phyloP scores from a whole-genome alignment of 2,113 vertebrate genomes.

The Microcebus ravelobensis region DNA sequence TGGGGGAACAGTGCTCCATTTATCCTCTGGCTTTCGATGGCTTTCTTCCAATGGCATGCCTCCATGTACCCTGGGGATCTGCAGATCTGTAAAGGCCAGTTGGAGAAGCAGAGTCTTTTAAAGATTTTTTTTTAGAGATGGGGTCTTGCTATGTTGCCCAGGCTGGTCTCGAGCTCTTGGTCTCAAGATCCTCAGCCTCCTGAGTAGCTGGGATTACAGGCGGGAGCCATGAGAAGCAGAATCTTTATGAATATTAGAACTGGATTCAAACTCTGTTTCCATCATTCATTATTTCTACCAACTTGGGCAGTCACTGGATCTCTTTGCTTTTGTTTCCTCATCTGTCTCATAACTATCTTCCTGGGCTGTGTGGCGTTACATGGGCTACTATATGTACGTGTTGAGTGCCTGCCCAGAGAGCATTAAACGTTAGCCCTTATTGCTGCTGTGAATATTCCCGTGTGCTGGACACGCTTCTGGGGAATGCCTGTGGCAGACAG shows the following conservation, averaged over 20 bases:
- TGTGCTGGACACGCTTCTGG: not conserved
- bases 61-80: not conserved
- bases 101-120: not conserved
- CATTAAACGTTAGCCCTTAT: not conserved
- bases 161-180: no score
- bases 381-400: not conserved
- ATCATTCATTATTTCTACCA: not conserved
- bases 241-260: not conserved
- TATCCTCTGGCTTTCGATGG: not conserved
- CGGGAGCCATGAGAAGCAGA: not conserved
- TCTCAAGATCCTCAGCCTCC: no score
- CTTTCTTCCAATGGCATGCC: no score
- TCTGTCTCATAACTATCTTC: not conserved
- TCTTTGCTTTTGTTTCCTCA: not conserved
- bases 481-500: not conserved
- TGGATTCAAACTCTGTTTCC: not conserved
- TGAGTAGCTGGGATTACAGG: no score
- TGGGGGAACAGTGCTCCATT: not conserved
- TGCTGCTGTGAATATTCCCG: not conserved
- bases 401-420: not conserved
- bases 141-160: no score
- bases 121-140: no score
- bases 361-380: not conserved
- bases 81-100: not conserved
- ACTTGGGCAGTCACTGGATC: not conserved